Evolutionary conservation across 2,888 invertebrate genomes (phyloP).

Genomic region (Cenopis cana): DNA sequence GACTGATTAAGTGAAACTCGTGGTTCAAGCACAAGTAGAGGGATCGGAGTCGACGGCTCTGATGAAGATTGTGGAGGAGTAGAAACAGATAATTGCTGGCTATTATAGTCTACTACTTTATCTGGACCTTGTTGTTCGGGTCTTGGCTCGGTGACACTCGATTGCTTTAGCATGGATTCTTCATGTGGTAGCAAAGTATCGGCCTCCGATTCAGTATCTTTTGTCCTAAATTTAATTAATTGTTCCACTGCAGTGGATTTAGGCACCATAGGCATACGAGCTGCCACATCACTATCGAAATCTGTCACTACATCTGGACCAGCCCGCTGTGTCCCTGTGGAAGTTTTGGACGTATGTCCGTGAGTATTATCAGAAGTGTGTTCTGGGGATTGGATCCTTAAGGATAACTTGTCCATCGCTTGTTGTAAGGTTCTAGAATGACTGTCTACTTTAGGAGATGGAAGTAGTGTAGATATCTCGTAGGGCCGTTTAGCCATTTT

Average conservation of each 20-base stretch:
- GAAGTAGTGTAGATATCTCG: neutral
- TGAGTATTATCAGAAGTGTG: neutral
- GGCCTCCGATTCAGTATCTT: no score
- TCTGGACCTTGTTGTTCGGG: neutral
- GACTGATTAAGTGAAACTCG: neutral
- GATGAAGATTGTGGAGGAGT: neutral
- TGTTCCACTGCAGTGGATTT: neutral
- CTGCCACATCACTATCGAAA: neutral
- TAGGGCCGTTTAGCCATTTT: neutral
- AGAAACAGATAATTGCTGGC: neutral
- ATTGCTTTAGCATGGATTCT: neutral
- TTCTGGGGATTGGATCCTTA: neutral
- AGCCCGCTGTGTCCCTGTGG: neutral
- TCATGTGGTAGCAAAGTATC: no score
- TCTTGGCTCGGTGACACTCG: neutral
- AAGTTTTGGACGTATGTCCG: neutral
- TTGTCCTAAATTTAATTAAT: neutral
- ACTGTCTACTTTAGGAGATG: neutral
- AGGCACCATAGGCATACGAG: neutral
- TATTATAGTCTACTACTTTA: neutral
- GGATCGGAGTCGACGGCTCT: neutral
- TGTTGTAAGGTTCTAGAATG: neutral
- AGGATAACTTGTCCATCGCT: neutral
- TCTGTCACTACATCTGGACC: neutral
- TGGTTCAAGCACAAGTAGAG: neutral